Evolutionary conservation across 2,888 invertebrate genomes (phyloP), one percentile per base, ranked within the genome.

Genomic region (Diarsia rubi): DNA sequence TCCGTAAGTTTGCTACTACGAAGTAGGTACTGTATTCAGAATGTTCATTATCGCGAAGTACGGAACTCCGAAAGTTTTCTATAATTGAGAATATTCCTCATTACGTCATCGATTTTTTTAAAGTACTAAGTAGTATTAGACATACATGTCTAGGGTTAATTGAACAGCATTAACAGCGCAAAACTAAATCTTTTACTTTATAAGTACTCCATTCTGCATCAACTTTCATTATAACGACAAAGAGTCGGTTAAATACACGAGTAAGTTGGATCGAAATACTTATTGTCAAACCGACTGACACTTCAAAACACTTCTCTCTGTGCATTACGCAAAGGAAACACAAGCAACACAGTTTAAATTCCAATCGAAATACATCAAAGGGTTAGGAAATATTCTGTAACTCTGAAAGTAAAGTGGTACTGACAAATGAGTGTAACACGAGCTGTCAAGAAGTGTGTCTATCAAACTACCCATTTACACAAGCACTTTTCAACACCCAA

Each of bases 281-380:
- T 12, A 24, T 42, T 44, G 16, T n/a, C 31, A 24, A 44, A 45
- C 6, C 3, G 68, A 31, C 16, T 27, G n/a, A 19, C 2, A 71
- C 19, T 24, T 27, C 24, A 37, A 11, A 57, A 19, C 24, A 47
- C 16, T 45, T 45, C 44, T 21, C n/a, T n/a, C 37, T 47, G 24
- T 24, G 21, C 11, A 21, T 27, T 12, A 44, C 37, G 9, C 27
- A 14, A 45, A 42, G 14, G 19, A n/a, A 60, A 31, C n/a, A 42
- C 27, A 19, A 47, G n/a, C 45, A 47, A 42, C 5, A 16, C 14
- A 27, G 24, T 24, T 57, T 9, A n/a, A 37, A 71, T 71, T 16
- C 24, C 27, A 73, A 73, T 47, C 16, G n/a, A 60, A 73, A n/a
- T 74, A 14, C 42, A 74, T 31, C 14, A 74, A 73, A 73, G 44